phyloP scores from a whole-genome alignment of 1,140 invertebrate genomes.

The Liolophura sinensis region DNA sequence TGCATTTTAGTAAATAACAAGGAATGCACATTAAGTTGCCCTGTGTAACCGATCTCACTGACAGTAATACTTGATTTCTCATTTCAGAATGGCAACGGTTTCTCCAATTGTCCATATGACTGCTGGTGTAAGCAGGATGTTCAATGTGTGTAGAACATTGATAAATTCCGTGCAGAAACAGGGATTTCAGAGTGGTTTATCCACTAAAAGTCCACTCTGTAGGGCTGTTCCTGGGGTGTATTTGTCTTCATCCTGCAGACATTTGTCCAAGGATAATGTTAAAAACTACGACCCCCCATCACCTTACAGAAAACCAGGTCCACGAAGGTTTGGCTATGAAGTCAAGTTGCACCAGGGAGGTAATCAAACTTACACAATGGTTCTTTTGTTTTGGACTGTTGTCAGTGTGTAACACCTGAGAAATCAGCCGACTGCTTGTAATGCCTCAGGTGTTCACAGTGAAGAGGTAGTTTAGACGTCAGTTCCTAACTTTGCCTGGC shows the following conservation, averaged over 20 bases:
- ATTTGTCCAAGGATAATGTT: neutral
- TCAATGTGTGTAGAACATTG: no score
- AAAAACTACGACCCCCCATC: slow-evolving; percentile 20
- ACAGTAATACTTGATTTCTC: neutral
- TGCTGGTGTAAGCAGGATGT: no score
- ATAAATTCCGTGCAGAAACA: no score
- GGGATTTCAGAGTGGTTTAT: no score
- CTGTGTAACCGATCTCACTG: neutral
- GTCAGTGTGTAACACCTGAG: neutral
- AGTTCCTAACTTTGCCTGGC: no score
- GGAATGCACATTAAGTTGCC: no score
- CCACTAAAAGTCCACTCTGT: neutral
- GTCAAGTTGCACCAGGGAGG: slow-evolving; percentile 28
- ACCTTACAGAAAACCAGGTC: slow-evolving; percentile 33
- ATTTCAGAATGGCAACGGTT: no score
- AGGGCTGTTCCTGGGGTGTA: neutral
- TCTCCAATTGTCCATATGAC: no score
- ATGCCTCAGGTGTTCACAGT: no score
- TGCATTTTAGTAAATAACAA: no score
- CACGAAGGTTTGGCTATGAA: slow-evolving; percentile 31
- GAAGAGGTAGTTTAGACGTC: no score
- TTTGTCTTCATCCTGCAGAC: neutral
- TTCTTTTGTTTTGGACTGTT: neutral
- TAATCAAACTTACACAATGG: slow-evolving; percentile 12
- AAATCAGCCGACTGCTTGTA: no score